Conservation (phyloP, 2,888 invertebrate species). For the Caenorhabditis macrosperma region DNA sequence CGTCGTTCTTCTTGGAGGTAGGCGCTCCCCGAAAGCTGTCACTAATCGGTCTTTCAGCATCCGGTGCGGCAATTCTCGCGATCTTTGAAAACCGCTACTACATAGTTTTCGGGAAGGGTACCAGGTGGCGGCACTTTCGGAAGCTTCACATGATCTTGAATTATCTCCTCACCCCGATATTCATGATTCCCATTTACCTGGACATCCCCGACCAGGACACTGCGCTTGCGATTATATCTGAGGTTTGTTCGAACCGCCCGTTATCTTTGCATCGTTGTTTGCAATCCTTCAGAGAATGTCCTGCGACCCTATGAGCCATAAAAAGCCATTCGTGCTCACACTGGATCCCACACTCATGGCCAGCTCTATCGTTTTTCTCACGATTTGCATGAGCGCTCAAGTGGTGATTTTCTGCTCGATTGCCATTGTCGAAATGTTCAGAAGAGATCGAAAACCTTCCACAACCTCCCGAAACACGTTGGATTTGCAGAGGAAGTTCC, state of each 20-base stretch:
- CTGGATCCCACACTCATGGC: not conserved
- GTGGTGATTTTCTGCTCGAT: not conserved
- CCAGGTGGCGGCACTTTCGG: not conserved
- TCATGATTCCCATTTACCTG: not conserved
- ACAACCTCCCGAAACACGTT: not conserved
- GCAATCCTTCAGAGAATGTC: not conserved
- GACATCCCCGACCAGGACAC: not conserved
- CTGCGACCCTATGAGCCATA: not conserved
- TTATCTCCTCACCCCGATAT: not conserved
- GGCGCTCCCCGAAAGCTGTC: no score
- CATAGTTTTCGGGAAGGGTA: not conserved
- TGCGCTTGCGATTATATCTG: not conserved
- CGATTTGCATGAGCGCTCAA: not conserved
- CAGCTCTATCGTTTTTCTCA: not conserved
- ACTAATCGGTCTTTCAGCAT: no score
- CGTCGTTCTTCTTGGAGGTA: not conserved
- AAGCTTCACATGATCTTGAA: not conserved
- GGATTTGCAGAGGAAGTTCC: conserved; percentile 1
- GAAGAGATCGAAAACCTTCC: not conserved
- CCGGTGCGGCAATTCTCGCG: not conserved
- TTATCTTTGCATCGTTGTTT: not conserved
- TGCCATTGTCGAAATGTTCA: not conserved
- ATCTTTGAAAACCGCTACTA: conserved; percentile 5
- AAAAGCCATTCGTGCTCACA: not conserved
- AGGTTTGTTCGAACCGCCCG: not conserved